These are phyloP conservation scores for Chironomus striatipennis DNA, from an alignment of 1,140 invertebrate species.

Conservation along the genomic window DNA sequence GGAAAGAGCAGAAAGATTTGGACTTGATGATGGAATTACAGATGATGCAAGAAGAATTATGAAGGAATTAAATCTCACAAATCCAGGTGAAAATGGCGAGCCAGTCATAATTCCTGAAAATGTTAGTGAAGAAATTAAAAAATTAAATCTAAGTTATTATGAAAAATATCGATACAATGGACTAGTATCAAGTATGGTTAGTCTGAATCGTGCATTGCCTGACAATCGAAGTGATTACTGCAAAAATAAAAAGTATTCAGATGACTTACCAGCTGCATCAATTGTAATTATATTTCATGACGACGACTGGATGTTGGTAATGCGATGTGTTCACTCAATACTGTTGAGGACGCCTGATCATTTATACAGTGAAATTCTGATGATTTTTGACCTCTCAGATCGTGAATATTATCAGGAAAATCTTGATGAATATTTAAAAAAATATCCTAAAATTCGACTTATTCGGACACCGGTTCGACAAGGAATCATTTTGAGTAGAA, in stretches of 20 bases:
- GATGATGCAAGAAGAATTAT: background rate
- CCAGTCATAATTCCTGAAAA: background rate
- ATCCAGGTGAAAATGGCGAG: background rate
- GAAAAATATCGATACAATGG: background rate
- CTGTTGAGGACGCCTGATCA: background rate
- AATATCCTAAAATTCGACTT: background rate
- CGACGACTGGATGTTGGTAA: background rate
- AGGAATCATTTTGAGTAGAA: background rate
- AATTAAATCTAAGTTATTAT: background rate
- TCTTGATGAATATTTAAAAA: background rate
- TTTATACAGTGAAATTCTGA: background rate
- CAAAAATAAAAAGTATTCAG: background rate
- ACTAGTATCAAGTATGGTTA: background rate
- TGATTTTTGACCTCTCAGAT: background rate
- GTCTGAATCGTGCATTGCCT: background rate
- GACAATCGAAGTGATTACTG: background rate
- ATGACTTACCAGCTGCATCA: background rate
- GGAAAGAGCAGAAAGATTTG: background rate
- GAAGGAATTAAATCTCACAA: background rate
- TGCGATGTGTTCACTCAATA: background rate
- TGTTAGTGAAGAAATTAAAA: background rate
- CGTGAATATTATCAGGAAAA: background rate
- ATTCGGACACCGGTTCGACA: background rate
- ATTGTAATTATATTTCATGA: background rate
- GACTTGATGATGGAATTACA: background rate